Conservation (phyloP, 2,888 invertebrate species). For the Ormyrus rosae region DNA sequence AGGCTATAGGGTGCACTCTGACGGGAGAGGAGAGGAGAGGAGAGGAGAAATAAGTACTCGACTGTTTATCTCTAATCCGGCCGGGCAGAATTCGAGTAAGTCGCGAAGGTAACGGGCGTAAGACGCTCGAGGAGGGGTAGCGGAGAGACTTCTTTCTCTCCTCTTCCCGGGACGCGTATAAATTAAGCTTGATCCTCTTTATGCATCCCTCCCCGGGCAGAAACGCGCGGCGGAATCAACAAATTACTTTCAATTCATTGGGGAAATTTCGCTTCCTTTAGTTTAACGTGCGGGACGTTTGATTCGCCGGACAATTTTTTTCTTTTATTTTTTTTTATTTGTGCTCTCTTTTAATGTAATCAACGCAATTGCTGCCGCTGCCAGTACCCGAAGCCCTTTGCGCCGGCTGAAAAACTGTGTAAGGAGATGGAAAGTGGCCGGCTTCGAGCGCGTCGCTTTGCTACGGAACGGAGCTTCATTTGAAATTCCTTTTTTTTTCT, state of each 20-base stretch:
- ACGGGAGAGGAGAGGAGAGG: neutral
- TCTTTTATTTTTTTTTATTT: slow-evolving; percentile 21
- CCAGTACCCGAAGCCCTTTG: slow-evolving; percentile 15
- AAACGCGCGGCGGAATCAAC: slow-evolving; percentile 15
- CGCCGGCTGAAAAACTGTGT: neutral
- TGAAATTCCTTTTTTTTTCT: no score
- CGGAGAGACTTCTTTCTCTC: neutral
- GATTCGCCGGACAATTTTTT: slow-evolving; percentile 4
- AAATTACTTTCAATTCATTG: slow-evolving; percentile 43
- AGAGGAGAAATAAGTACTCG: neutral
- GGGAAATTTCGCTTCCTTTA: slow-evolving; percentile 22
- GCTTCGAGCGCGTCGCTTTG: neutral
- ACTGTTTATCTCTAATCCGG: slow-evolving; percentile 47
- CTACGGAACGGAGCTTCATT: no score
- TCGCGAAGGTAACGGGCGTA: slow-evolving; percentile 19
- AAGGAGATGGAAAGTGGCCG: neutral
- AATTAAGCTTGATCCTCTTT: slow-evolving; percentile 33
- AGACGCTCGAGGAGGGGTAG: neutral
- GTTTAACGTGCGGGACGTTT: slow-evolving; percentile 31
- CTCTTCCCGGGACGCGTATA: neutral
- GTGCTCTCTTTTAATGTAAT: slow-evolving; percentile 26
- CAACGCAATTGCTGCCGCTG: slow-evolving; percentile 13
- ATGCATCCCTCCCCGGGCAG: neutral
- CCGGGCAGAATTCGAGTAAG: slow-evolving; percentile 31
- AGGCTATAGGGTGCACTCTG: neutral